Evolutionary conservation across 2,888 invertebrate species (phyloP).

Genomic region (Syrista parreyssii): DNA sequence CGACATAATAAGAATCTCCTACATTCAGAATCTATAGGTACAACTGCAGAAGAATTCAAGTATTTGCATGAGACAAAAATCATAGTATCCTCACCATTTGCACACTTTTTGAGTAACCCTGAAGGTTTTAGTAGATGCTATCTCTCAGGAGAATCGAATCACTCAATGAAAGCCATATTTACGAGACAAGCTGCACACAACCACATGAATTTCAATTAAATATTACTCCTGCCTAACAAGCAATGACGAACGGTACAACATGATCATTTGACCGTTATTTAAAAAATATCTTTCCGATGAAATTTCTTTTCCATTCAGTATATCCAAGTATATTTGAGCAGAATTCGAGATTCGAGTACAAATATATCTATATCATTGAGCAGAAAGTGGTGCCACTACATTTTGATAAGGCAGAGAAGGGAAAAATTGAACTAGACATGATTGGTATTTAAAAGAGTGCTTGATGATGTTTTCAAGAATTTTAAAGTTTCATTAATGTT

Average conservation of each 20-base stretch:
- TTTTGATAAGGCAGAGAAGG: neutral
- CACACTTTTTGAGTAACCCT: neutral
- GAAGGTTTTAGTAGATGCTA: neutral
- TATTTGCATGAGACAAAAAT: neutral
- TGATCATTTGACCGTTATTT: neutral
- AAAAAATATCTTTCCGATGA: constrained; percentile 79
- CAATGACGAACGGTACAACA: neutral
- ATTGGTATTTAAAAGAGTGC: neutral
- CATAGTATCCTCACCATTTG: constrained; percentile 6
- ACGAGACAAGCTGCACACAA: neutral
- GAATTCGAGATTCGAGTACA: neutral
- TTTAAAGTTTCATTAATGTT: neutral
- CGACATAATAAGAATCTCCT: constrained; percentile 1
- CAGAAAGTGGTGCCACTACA: neutral
- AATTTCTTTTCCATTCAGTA: constrained; percentile 75
- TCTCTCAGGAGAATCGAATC: neutral
- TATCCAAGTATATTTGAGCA: neutral
- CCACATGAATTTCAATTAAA: neutral
- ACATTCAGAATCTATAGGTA: neutral
- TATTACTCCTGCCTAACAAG: neutral
- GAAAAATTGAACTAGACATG: neutral
- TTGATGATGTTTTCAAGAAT: neutral
- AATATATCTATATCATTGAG: neutral
- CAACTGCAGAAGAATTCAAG: neutral
- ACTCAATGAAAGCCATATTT: neutral